A percentile compares a stretch with the other conserved stretches of the same genome.
Conservation (phyloP, 2,113 vertebrate species). For the Podarcis raffonei region DNA sequence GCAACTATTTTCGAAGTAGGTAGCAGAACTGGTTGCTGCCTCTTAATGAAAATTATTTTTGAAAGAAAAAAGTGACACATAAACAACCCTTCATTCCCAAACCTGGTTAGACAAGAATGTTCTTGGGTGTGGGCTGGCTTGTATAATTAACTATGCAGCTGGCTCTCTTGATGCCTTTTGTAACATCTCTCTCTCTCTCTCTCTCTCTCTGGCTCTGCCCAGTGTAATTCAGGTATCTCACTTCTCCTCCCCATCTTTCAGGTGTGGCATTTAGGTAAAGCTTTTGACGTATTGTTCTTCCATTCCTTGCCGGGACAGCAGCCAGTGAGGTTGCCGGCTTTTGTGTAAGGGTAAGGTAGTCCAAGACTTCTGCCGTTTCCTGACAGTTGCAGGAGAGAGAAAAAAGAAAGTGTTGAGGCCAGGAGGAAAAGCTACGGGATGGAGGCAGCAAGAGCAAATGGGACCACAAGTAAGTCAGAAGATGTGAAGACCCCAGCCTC, state of each 20-base stretch:
- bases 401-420: background rate
- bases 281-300: background rate
- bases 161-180: constrained; percentile 57
- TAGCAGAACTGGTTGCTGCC: constrained; percentile 66
- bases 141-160: constrained; percentile 71
- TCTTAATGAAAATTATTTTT: constrained; percentile 65
- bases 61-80: constrained; percentile 42
- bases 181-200: constrained; percentile 44
- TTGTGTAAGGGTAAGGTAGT: background rate
- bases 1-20: constrained; percentile 64
- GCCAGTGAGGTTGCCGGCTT: background rate
- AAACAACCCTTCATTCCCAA: constrained; percentile 71
- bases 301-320: constrained; percentile 36
- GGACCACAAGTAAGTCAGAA: constrained; percentile 62
- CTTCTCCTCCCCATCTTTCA: constrained; percentile 45
- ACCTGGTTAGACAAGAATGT: constrained; percentile 76
- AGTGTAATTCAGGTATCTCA: constrained; percentile 48
- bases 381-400: background rate
- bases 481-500: constrained; percentile 55
- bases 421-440: constrained; percentile 27
- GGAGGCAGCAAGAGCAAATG: constrained; percentile 73
- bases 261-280: constrained; percentile 63
- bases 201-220: constrained; percentile 32
- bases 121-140: constrained; percentile 74
- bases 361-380: background rate